These are phyloP conservation scores for Agelaius tricolor DNA, from an alignment of 2,113 vertebrate species.

Conservation along the genomic window DNA sequence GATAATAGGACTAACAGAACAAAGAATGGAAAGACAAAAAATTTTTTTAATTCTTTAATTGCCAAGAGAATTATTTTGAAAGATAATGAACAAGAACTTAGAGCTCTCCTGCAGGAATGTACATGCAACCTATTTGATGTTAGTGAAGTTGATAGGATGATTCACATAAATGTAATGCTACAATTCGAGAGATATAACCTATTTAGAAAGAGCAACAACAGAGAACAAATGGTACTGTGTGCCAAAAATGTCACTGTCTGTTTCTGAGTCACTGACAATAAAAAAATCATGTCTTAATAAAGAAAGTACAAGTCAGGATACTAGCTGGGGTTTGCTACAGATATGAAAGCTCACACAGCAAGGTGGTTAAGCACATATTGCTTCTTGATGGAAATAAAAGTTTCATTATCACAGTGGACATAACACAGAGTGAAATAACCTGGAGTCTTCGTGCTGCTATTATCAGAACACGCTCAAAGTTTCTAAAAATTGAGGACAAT, in stretches of 20 bases:
- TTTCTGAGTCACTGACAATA: constrained; percentile 38
- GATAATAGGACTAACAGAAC: background rate
- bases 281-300: constrained; percentile 31
- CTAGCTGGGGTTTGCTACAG: background rate
- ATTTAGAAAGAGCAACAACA: background rate
- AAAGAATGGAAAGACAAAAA: background rate
- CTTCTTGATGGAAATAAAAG: constrained; percentile 21
- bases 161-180: background rate
- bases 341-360: background rate
- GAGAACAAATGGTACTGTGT: background rate
- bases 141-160: background rate
- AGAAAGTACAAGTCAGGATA: background rate
- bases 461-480: constrained; percentile 6
- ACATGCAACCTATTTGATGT: background rate
- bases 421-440: background rate
- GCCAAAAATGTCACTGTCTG: constrained; percentile 8
- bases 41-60: background rate
- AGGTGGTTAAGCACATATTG: background rate
- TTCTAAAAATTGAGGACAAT: constrained; percentile 49
- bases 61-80: background rate
- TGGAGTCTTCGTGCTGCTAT: constrained; percentile 24
- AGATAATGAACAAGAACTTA: background rate
- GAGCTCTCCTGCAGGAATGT: background rate
- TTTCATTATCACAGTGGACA: constrained; percentile 36
- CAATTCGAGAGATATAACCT: constrained; percentile 9